Percentiles rank a stretch among this genome's conserved stretches.
Evolutionary conservation across 2,113 vertebrate genomes (phyloP).

Genomic region (Misgurnus mizolepis): DNA sequence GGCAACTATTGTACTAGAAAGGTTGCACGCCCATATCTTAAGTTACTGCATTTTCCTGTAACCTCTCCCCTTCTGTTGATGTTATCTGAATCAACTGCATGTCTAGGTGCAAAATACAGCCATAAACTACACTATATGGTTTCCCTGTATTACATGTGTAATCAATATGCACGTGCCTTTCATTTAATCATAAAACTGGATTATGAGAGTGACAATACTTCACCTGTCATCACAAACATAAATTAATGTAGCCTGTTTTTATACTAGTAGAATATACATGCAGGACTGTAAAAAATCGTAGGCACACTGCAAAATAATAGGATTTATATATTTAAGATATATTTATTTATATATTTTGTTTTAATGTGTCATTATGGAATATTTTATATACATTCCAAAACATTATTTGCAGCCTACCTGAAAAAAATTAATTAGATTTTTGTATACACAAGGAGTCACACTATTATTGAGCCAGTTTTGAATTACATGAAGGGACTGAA

Average conservation of each 20-base stretch:
- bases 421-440: too few species aligned
- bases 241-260: too few species aligned
- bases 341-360: neutral
- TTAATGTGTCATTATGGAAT: too few species aligned
- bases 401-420: too few species aligned
- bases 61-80: neutral
- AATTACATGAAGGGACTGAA: too few species aligned
- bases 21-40: constrained; percentile 28
- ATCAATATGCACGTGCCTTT: constrained; percentile 13
- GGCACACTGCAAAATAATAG: too few species aligned
- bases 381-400: too few species aligned
- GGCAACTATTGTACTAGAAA: constrained; percentile 26
- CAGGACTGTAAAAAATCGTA: too few species aligned
- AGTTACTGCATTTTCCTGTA: neutral
- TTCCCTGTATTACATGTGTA: neutral
- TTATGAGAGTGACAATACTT: neutral
- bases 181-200: constrained; percentile 34
- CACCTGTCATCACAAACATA: neutral
- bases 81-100: neutral
- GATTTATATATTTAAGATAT: neutral
- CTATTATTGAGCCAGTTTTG: too few species aligned
- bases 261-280: too few species aligned
- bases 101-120: neutral
- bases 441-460: too few species aligned
- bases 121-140: neutral